Base-by-base conservation (phyloP, 64 coral and sea anemone genomes). In the Stichodactyla helianthus region DNA sequence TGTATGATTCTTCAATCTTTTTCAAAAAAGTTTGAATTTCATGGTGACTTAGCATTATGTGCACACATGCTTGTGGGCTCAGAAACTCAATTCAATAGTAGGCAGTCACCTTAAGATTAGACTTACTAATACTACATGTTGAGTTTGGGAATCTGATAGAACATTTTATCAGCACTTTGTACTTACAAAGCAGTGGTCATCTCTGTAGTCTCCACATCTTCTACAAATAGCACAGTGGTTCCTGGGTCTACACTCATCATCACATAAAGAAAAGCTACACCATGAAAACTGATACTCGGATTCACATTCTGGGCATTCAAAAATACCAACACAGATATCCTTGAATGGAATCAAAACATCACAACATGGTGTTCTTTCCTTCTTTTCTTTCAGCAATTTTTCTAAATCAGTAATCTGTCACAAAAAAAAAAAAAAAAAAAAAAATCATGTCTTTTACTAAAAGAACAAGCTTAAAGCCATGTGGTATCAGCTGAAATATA, bases 171-270 rank as follows among this genome's bases (percentile, higher is more conserved):
- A 58, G 8, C 55, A 58, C 9, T 58, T 25, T 50, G 20, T 80
- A 89, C 88, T 89, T 89, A 89, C 88, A 70, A 54, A 76, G 59
- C 88, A 89, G 58, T 89, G 88, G 26, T 83, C 78, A 22, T 89
- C 88, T 63, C 88, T 89, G 61, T 89, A 89, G 44, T 89, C 88
- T 68, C 88, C 63, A 82, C 88, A 89, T 27, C 27, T 28, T 58
- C 83, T 81, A 79, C 88, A 89, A 77, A 89, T 71, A 16, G 31
- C 20, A 83, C 88, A 89, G 65, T 89, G 88, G 55, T 89, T 89
- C 13, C 88, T 59, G 60, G 88, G 88, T 27, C 59, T 80, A 89
- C 81, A 52, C 51, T 89, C 79, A 50, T 89, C 88, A 89, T 89
- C 88, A 89, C 79, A 83, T 10, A 89, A 50, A 50, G 54, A 51